phyloP scores from a whole-genome alignment of 2,797 vertebrate species.

The Tadarida brasiliensis region DNA sequence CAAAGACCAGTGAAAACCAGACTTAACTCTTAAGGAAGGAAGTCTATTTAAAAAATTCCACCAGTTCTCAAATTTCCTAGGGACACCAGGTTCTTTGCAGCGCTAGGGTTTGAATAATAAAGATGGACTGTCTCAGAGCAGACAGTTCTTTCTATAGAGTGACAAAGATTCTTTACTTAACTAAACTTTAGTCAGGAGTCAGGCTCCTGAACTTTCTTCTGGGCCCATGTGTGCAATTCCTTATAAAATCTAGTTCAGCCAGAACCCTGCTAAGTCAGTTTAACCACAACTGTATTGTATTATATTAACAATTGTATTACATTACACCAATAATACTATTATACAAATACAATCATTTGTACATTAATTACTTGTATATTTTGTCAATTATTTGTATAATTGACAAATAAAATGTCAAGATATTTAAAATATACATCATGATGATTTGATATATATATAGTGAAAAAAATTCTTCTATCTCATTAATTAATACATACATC shows the following conservation, averaged over 20 bases:
- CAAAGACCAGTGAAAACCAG: neutral
- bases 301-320: neutral
- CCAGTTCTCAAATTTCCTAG: neutral
- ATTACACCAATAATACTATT: neutral
- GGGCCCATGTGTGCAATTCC: neutral
- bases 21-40: neutral
- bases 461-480: neutral
- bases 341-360: neutral
- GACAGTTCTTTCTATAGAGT: neutral
- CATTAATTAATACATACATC: neutral
- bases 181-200: neutral
- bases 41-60: neutral
- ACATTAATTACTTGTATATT: neutral
- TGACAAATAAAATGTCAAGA: neutral
- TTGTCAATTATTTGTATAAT: neutral
- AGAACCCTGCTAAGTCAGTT: neutral
- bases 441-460: neutral
- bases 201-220: neutral
- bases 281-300: neutral
- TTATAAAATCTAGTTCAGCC: neutral
- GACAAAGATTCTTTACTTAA: neutral
- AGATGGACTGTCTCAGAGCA: neutral
- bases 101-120: neutral
- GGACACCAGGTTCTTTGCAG: neutral
- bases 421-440: neutral